Conservation (phyloP, 2,888 invertebrate species). For the Bimastos eiseni region DNA sequence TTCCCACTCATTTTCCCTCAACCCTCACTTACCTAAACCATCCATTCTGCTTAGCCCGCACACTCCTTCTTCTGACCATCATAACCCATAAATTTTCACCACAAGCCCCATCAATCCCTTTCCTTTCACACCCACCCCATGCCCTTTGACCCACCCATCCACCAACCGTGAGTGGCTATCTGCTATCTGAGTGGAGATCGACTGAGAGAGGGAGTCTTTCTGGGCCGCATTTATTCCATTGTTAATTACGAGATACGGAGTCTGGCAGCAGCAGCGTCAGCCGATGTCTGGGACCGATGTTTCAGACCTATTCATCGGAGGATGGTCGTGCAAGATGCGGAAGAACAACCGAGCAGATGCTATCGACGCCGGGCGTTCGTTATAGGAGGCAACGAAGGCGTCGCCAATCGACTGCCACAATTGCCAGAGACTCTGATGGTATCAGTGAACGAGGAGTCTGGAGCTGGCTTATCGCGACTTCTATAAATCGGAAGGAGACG, state of each 20-base stretch:
- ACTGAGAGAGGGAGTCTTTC: background rate
- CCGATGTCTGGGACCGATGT: background rate
- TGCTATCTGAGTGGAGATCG: background rate
- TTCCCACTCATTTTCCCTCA: no score
- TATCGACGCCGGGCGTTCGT: background rate
- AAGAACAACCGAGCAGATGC: background rate
- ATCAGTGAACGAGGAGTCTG: background rate
- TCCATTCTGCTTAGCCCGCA: background rate
- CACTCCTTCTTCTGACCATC: background rate
- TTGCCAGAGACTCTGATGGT: background rate
- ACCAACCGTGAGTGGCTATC: background rate
- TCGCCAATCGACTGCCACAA: background rate
- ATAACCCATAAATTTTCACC: background rate
- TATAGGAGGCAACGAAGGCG: no score
- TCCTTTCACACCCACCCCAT: no score
- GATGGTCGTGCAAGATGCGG: background rate
- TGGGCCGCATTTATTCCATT: background rate
- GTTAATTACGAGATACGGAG: background rate
- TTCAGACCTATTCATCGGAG: background rate
- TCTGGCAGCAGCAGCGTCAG: background rate
- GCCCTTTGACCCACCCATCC: background rate
- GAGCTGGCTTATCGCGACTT: background rate
- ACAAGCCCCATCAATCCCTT: background rate
- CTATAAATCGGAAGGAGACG: background rate
- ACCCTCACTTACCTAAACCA: background rate